Evolutionary conservation across 2,113 vertebrate species (phyloP), one percentile per base, ranked within the genome.

Genomic region (Aspidoscelis tigris): DNA sequence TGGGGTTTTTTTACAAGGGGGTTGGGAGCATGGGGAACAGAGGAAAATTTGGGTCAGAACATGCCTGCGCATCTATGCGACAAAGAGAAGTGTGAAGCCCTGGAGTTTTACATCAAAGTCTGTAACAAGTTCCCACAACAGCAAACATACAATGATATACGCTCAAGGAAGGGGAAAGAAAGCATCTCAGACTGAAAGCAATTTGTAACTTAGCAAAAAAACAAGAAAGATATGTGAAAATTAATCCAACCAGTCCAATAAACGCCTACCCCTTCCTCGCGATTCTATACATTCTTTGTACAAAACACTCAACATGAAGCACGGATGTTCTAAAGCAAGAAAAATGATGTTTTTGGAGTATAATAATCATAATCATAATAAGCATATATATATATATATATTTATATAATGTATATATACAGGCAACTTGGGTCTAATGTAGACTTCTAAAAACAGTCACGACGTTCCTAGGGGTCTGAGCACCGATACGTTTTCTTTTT

Each of bases 391-490:
- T 55, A 78, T 41, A 73, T 43, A 43, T 73, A 74, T 41, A 76
- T 47, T n/a, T 58, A 81, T 82, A 78, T 65, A 43, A 66, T 43
- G 61, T 76, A 68, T 68, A 26, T 73, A 81, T 41, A 61, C 39
- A 82, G 21, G 1, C 58, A 33, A 16, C 58, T 4, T 0, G 21
- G 69, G 47, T 66, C 86, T 81, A n/a, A 44, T 14, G 81, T 11
- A 65, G 78, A 82, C 84, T 1, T 1, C 53, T 3, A 66, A 75
- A 33, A n/a, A 3, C 14, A 43, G 53, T 8, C 73, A 5, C 2
- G 85, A 43, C 44, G 0, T 0, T 16, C 41, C 20, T 0, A 0
- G 12, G 16, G 18, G 1, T 68, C 78, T 3, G 58, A 69, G 76
- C n/a, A 8, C 26, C 9, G 47, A 14, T 84, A 66, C 3, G 24